Evolutionary conservation across 2,888 invertebrate genomes (phyloP).

Genomic region (Poecilobothrus nobilitatus): DNA sequence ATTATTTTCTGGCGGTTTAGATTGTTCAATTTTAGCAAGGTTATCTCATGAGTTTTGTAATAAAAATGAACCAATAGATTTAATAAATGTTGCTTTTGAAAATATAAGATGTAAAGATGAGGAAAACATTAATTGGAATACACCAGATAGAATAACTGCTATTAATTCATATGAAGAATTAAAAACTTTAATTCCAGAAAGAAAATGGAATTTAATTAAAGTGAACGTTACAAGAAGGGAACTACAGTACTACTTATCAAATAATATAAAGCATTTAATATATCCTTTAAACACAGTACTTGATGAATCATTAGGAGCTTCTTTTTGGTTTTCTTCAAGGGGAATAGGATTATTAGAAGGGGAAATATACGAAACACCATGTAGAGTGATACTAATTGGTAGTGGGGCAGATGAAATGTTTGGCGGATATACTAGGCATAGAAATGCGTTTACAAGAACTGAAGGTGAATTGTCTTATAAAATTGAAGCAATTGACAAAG

Average conservation of each 20-base stretch:
- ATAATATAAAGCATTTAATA: constrained; percentile 64
- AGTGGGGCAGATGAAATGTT: constrained; percentile 97
- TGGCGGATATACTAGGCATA: constrained; percentile 86
- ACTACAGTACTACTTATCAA: constrained; percentile 50
- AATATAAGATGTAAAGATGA: constrained; percentile 33
- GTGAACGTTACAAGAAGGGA: constrained; percentile 64
- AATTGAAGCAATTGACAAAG: constrained; percentile 50
- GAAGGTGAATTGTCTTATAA: constrained; percentile 45
- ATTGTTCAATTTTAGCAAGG: constrained; percentile 84
- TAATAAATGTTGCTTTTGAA: constrained; percentile 91
- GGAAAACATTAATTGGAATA: constrained; percentile 48
- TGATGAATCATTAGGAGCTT: constrained; percentile 93
- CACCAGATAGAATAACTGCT: constrained; percentile 80
- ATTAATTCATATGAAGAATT: constrained; percentile 61
- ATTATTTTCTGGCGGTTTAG: constrained; percentile 93
- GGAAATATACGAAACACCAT: constrained; percentile 8
- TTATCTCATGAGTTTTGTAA: constrained; percentile 64
- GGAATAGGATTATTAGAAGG: constrained; percentile 49
- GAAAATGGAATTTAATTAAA: constrained; percentile 78
- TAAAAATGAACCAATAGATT: constrained; percentile 65
- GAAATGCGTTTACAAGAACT: constrained; percentile 57
- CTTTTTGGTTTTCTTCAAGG: constrained; percentile 92
- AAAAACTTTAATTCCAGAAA: constrained; percentile 54
- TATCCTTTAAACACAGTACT: constrained; percentile 79
- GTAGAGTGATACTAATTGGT: constrained; percentile 58